Percentiles rank a stretch among this genome's conserved stretches.
Evolutionary conservation across 2,888 invertebrate species (phyloP).

Genomic region (Erebia aethiops): DNA sequence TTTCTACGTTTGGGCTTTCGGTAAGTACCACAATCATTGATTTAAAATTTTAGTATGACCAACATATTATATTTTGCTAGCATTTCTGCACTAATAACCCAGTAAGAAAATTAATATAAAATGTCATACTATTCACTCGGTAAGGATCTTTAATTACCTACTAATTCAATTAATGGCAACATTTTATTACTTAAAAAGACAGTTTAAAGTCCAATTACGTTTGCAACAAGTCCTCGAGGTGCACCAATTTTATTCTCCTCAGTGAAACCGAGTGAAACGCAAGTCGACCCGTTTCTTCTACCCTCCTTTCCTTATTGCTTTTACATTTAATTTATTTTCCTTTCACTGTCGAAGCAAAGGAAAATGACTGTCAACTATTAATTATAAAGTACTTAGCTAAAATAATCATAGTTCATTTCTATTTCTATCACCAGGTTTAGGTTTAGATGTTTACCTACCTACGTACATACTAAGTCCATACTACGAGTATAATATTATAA

Average conservation of each 20-base stretch:
- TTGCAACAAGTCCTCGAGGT: conserved; percentile 15
- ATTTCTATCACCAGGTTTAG: not conserved
- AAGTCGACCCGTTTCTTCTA: conserved; percentile 25
- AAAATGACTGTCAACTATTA: conserved; percentile 5
- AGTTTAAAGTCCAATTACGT: conserved; percentile 1
- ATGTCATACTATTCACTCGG: too few relatives aligned
- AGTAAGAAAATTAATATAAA: too few relatives aligned
- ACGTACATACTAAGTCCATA: too few relatives aligned
- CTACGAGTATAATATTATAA: too few relatives aligned
- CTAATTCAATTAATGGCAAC: not conserved
- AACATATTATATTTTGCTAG: too few relatives aligned
- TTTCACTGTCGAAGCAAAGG: conserved; percentile 4
- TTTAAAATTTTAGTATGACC: too few relatives aligned
- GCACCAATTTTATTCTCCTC: conserved; percentile 23
- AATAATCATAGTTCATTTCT: not conserved
- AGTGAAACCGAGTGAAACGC: conserved; percentile 24
- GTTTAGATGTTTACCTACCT: not conserved
- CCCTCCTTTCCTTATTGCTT: conserved; percentile 24
- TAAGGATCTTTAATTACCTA: not conserved
- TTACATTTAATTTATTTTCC: conserved; percentile 27
- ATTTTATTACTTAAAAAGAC: conserved; percentile 9
- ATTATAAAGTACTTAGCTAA: not conserved
- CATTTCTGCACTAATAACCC: too few relatives aligned
- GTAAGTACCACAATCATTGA: too few relatives aligned
- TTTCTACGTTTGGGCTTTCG: too few relatives aligned